phyloP scores from a whole-genome alignment of 2,113 vertebrate genomes.

The Athene noctua region DNA sequence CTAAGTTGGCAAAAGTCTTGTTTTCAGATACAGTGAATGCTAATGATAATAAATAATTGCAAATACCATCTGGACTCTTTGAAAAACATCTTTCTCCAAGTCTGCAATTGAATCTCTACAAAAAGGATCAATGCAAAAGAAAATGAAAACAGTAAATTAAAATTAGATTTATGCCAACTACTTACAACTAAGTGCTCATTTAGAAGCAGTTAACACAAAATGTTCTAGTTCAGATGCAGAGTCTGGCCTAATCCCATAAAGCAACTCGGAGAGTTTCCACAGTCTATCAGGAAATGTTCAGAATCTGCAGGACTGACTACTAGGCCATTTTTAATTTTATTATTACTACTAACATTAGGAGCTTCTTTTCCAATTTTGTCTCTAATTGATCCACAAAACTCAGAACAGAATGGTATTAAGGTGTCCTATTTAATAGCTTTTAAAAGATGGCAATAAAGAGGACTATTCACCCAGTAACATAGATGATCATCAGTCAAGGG shows the following conservation, averaged over 20 bases:
- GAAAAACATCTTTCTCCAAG: constrained; percentile 41
- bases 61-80: constrained; percentile 56
- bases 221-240: not conserved
- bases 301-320: not conserved
- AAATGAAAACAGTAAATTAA: constrained; percentile 54
- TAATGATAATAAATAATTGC: constrained; percentile 59
- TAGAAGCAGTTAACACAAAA: constrained; percentile 57
- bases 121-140: constrained; percentile 52
- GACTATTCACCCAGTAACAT: not conserved
- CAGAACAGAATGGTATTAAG: not conserved
- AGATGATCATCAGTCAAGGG: not conserved
- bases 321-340: not conserved
- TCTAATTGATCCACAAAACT: constrained; percentile 3
- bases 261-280: not conserved
- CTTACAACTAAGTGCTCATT: constrained; percentile 54
- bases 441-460: not conserved
- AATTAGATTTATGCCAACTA: constrained; percentile 56
- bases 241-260: constrained; percentile 11
- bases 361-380: not conserved
- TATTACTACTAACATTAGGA: not conserved
- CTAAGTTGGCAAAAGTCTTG: constrained; percentile 48
- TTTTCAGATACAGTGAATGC: constrained; percentile 36
- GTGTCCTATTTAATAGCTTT: not conserved
- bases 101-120: constrained; percentile 25
- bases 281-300: not conserved